A percentile compares a stretch with the other conserved stretches of the same genome.
Evolutionary conservation across 1,140 invertebrate genomes (phyloP).

Genomic region (Teleopsis dalmanni): DNA sequence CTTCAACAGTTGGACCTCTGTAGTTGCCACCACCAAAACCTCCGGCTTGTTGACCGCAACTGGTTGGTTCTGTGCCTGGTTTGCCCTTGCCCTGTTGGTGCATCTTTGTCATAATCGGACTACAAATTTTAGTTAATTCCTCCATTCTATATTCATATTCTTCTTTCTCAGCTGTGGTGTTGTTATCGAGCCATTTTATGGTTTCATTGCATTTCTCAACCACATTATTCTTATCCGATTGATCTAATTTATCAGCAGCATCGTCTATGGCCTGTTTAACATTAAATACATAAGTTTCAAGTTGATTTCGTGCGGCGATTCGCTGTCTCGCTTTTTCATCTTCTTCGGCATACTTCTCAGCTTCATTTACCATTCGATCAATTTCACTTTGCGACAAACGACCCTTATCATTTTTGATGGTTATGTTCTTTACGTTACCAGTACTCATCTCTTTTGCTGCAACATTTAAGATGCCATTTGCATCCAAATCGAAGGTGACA

Average conservation of each 20-base stretch:
- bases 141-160: constrained; percentile 55
- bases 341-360: constrained; percentile 44
- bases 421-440: constrained; percentile 62
- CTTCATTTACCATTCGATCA: constrained; percentile 47
- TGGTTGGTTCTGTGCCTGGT: too few species aligned
- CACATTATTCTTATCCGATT: constrained; percentile 56
- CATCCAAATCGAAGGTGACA: constrained; percentile 56
- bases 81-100: too few species aligned
- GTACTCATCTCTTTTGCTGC: constrained; percentile 52
- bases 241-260: constrained; percentile 52
- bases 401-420: constrained; percentile 78
- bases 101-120: too few species aligned
- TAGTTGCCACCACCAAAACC: too few species aligned
- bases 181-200: constrained; percentile 56
- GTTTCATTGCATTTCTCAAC: constrained; percentile 50
- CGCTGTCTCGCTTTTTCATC: constrained; percentile 62
- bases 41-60: too few species aligned
- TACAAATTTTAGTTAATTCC: constrained; percentile 49
- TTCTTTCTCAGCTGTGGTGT: constrained; percentile 55
- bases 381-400: constrained; percentile 74
- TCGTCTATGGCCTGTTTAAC: constrained; percentile 55
- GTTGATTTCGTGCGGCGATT: constrained; percentile 51
- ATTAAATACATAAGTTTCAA: constrained; percentile 67
- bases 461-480: constrained; percentile 58
- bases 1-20: too few species aligned